Percentiles rank a stretch among this genome's conserved stretches.
Evolutionary conservation across 1,140 invertebrate species (phyloP).

Genomic region (Sarcophaga peregrina): DNA sequence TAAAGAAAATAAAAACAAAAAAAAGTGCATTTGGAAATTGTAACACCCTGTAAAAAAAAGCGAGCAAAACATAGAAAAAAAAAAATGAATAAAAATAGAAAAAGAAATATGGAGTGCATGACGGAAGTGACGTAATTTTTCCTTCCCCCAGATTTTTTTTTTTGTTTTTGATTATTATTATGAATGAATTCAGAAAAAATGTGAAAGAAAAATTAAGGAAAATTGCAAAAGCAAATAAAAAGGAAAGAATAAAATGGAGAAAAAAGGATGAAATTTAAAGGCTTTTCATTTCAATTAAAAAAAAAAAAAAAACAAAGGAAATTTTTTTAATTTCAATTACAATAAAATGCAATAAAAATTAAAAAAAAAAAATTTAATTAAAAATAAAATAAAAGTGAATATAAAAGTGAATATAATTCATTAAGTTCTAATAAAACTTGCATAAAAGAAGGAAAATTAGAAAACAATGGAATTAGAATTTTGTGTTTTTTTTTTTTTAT

Average conservation of each 20-base stretch:
- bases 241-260: neutral
- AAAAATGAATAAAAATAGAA: slow-evolving; percentile 30
- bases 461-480: no score
- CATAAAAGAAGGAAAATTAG: no score
- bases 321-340: neutral
- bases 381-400: neutral
- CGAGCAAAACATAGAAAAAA: slow-evolving; percentile 26
- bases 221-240: neutral
- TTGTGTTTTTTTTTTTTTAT: no score
- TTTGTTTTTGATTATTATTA: no score
- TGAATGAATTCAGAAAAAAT: slow-evolving; percentile 32
- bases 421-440: no score
- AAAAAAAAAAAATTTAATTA: neutral
- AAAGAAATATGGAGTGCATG: slow-evolving; percentile 33
- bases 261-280: neutral
- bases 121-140: slow-evolving; percentile 44
- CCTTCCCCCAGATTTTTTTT: slow-evolving; percentile 8
- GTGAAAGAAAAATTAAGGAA: neutral
- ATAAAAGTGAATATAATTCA: neutral
- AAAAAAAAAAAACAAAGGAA: neutral
- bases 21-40: slow-evolving; percentile 37
- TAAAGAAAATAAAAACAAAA: no score
- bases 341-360: neutral
- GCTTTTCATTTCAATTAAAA: neutral
- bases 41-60: neutral